Percentiles rank a stretch among this genome's conserved stretches.
Conservation (phyloP, 2,113 vertebrate species). For the Coptodon rendalli region DNA sequence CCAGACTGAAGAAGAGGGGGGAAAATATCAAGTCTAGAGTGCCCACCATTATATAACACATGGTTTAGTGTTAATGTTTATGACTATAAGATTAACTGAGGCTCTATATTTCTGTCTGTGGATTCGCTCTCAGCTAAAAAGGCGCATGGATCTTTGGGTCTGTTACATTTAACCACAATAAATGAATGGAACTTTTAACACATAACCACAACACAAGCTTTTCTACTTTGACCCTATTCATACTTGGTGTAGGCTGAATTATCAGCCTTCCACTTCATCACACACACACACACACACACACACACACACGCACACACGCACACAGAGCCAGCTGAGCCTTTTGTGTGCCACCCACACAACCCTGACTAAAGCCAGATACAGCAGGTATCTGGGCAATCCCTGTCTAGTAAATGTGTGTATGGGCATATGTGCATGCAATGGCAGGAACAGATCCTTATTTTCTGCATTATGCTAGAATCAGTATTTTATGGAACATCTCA, state of each 20-base stretch:
- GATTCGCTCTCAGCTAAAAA: neutral
- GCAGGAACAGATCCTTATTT: neutral
- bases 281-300: neutral
- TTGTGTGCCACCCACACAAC: constrained; percentile 52
- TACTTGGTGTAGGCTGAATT: constrained; percentile 33
- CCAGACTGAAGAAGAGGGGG: constrained; percentile 69
- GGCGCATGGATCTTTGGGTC: neutral
- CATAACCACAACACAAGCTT: neutral
- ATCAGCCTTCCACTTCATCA: neutral
- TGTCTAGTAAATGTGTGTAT: constrained; percentile 3
- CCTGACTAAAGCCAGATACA: constrained; percentile 41
- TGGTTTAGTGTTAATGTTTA: neutral
- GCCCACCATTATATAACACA: neutral
- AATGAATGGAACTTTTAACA: constrained; percentile 36
- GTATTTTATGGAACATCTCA: neutral
- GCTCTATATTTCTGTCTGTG: neutral
- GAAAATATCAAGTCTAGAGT: neutral
- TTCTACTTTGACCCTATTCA: constrained; percentile 32
- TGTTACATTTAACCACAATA: neutral
- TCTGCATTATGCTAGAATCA: neutral
- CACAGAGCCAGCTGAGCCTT: constrained; percentile 25
- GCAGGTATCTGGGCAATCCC: constrained; percentile 53
- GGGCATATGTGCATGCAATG: neutral
- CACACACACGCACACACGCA: neutral
- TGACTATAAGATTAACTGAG: neutral